Evolutionary conservation across 2,113 vertebrate species (phyloP).

Genomic region (Carlito syrichta): DNA sequence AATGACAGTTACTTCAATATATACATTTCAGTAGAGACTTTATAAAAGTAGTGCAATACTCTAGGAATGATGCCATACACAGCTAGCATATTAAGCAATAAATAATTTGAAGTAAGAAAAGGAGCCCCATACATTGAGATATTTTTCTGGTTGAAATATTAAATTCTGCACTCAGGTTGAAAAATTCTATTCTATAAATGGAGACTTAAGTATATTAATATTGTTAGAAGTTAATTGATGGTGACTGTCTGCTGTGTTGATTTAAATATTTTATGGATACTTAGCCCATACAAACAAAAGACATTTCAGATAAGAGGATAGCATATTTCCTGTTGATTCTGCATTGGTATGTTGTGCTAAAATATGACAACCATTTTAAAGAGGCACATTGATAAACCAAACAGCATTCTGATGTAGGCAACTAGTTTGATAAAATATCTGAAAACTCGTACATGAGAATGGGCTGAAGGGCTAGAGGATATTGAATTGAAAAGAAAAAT

Average conservation of each 20-base stretch:
- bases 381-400: neutral
- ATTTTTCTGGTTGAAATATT: neutral
- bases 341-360: neutral
- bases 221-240: neutral
- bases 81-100: neutral
- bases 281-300: neutral
- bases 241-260: neutral
- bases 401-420: neutral
- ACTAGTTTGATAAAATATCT: neutral
- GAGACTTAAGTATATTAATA: neutral
- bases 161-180: neutral
- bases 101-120: neutral
- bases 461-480: neutral
- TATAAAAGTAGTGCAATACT: neutral
- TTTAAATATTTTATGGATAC: constrained; percentile 20
- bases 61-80: neutral
- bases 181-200: neutral
- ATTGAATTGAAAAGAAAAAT: neutral
- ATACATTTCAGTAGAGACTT: neutral
- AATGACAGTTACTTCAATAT: neutral
- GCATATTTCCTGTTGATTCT: neutral
- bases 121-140: neutral
- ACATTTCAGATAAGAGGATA: neutral
- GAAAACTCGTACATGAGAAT: neutral
- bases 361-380: constrained; percentile 24